A percentile compares a stretch with the other conserved stretches of the same genome.
Conservation (phyloP, 2,888 invertebrate genomes). For the Drosophila setosimentum region DNA sequence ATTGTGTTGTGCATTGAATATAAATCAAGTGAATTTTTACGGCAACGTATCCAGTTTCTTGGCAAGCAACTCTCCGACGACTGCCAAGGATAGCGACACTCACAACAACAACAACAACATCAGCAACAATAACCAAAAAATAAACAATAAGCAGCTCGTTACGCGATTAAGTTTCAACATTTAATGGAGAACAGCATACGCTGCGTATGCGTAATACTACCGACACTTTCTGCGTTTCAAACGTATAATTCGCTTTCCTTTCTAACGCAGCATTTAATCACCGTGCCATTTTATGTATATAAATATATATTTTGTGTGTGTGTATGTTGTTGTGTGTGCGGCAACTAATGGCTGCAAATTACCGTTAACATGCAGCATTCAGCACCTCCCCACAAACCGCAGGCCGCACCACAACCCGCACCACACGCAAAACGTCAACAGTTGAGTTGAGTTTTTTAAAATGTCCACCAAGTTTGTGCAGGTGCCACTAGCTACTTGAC, state of each 20-base stretch:
- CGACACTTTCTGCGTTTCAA: conserved; percentile 23
- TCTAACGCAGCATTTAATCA: conserved; percentile 61
- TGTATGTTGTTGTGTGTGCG: conserved; percentile 37
- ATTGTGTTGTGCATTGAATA: conserved; percentile 68
- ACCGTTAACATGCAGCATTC: conserved; percentile 68
- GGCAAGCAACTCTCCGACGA: conserved; percentile 49
- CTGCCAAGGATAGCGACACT: conserved; percentile 52
- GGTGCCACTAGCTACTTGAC: conserved; percentile 62
- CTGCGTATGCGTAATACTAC: conserved; percentile 70
- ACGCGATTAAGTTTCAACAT: conserved; percentile 54
- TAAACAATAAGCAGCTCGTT: conserved; percentile 63
- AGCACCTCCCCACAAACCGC: conserved; percentile 23
- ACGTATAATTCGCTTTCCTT: conserved; percentile 51
- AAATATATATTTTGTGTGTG: conserved; percentile 5
- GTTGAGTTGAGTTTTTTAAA: conserved; percentile 34
- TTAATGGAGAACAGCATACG: conserved; percentile 47
- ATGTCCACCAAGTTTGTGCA: conserved; percentile 47
- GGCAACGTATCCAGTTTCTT: conserved; percentile 63
- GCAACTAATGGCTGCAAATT: conserved; percentile 79
- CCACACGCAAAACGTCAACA: conserved; percentile 38
- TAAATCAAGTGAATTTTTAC: conserved; percentile 66
- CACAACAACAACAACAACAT: conserved; percentile 2
- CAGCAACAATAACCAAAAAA: conserved; percentile 2
- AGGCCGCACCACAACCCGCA: conserved; percentile 21
- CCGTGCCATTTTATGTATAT: conserved; percentile 19